Base-by-base conservation (phyloP, 2,797 vertebrate species). In the Xiphorhynchus erythropygius region DNA sequence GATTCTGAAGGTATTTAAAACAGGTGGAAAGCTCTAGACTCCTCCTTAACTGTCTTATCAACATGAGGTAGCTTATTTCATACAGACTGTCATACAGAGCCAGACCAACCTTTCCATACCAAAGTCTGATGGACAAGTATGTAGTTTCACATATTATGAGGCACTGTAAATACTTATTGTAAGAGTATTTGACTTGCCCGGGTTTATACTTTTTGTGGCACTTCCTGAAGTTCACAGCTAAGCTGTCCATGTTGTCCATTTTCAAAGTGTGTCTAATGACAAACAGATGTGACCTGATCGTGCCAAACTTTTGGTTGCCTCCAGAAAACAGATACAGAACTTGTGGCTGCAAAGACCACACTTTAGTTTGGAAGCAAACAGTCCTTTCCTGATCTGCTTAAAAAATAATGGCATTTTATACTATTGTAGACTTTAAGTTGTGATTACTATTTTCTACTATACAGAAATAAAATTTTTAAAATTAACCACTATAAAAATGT, bases 1-100 rank as follows among this genome's bases (percentile, higher is more conserved):
- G 81, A 93, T 95, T 96, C 92, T 95, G 95, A 87, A 91, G 82
- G 65, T 87, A 68, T 91, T 91, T 91, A 87, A 95, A 92, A 62
- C 79, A 75, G 76, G 68, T 44, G 73, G 87, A 71, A 89, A 93
- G 71, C 32, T 63, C 22, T 64, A 41, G 46, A 62, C 59, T 92
- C 67, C 81, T 89, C 68, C 75, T 69, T 92, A 50, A 64, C 46
- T 3, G 1, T 37, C 60, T 87, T 84, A 49, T 85, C 84, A 80
- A 85, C 35, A 57, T 9, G 25, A 83, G 63, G 73, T 24, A 59
- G 42, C 10, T 89, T 65, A 39, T 78, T 95, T 85, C 25, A 42
- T 85, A 67, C 12, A 47, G 24, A 57, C 33, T 71, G n/a, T 35
- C 53, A 8, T 85, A 64, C 35, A 70, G 19, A 84, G 55, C 27